Conservation (phyloP, 2,888 invertebrate genomes). For the Cheilosia scutellata region DNA sequence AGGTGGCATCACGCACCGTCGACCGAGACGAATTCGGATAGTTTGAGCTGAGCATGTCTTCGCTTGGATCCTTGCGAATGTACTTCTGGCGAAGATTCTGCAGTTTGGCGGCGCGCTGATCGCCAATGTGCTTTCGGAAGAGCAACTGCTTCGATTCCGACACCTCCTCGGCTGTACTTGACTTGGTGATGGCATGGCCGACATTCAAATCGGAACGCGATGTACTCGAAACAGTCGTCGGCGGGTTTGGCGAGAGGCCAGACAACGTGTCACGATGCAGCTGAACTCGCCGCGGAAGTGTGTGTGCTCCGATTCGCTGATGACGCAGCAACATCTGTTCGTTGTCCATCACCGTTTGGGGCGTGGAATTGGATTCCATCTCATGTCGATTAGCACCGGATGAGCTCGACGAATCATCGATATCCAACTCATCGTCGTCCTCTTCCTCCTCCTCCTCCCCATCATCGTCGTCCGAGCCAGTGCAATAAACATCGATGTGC, state of each 20-base stretch:
- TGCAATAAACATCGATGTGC: constrained; percentile 91
- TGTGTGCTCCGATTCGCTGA: constrained; percentile 84
- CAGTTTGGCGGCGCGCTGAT: constrained; percentile 81
- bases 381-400: constrained; percentile 80
- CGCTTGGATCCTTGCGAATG: constrained; percentile 82
- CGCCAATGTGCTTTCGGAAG: constrained; percentile 84
- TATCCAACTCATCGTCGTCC: constrained; percentile 80
- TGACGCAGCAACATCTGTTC: constrained; percentile 87
- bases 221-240: constrained; percentile 49
- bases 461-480: constrained; percentile 86
- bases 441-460: constrained; percentile 79
- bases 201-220: constrained; percentile 78
- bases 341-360: constrained; percentile 88
- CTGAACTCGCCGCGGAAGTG: constrained; percentile 84
- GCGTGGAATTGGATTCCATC: constrained; percentile 85
- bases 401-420: constrained; percentile 79
- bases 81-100: constrained; percentile 82
- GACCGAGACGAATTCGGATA: constrained; percentile 88
- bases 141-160: constrained; percentile 83
- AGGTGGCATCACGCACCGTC: constrained; percentile 86
- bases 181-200: constrained; percentile 83
- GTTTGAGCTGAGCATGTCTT: constrained; percentile 86
- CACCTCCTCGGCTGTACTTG: constrained; percentile 83
- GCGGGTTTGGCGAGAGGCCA: constrained; percentile 50
- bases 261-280: constrained; percentile 53